These are phyloP conservation scores for Malacoctenus gilli DNA, from an alignment of 2,797 vertebrate species.

Conservation along the genomic window DNA sequence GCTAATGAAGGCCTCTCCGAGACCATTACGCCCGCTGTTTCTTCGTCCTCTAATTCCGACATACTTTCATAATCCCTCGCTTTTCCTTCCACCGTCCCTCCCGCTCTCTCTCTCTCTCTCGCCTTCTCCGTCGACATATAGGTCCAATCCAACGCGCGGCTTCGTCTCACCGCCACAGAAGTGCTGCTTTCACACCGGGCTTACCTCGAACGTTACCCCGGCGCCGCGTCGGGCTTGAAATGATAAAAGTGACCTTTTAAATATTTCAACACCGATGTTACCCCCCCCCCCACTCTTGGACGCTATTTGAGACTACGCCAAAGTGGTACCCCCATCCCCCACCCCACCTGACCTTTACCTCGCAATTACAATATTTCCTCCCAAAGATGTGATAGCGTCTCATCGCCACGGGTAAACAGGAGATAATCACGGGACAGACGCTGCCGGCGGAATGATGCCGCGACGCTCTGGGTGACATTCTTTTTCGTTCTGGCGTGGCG, in stretches of 20 bases:
- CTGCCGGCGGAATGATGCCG: too few relatives aligned
- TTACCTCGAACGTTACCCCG: background rate
- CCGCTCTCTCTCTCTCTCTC: too few relatives aligned
- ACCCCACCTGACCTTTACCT: background rate
- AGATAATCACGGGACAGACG: background rate
- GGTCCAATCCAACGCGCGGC: background rate
- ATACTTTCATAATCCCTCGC: background rate
- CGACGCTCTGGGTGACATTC: background rate
- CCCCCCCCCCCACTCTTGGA: background rate
- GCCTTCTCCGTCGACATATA: too few relatives aligned
- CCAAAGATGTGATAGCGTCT: background rate
- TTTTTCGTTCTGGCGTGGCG: background rate
- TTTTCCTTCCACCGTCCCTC: too few relatives aligned
- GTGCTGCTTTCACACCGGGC: background rate
- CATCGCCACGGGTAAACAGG: background rate
- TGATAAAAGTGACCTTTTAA: slow-evolving; percentile 1
- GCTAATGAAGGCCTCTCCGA: background rate
- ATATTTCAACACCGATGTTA: background rate
- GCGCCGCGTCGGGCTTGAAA: background rate
- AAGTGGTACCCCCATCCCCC: background rate
- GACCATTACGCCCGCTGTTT: background rate
- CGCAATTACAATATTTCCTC: slow-evolving; percentile 3
- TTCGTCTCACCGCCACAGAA: background rate
- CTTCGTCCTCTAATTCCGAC: background rate
- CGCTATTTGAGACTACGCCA: background rate